Conservation (phyloP, 2,888 invertebrate species). For the Dascillus cervinus region DNA sequence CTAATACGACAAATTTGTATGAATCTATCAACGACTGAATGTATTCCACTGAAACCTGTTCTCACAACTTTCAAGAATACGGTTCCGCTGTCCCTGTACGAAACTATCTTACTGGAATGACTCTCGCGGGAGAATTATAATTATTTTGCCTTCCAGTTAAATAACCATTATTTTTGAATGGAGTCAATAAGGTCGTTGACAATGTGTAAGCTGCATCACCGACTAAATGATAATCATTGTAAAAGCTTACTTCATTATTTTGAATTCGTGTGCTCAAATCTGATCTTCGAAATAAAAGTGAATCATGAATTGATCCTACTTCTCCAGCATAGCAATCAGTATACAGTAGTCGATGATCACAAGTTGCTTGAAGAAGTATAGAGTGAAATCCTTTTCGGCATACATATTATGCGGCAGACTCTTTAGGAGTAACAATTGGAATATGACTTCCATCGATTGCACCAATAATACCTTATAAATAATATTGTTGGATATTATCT, state of each 20-base stretch:
- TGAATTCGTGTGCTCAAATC: constrained; percentile 9
- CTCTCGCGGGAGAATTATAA: too few relatives aligned
- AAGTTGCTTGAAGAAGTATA: constrained; percentile 23
- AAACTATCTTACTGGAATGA: too few relatives aligned
- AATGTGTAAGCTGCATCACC: constrained; percentile 24
- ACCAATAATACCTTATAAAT: too few relatives aligned
- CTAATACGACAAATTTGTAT: too few relatives aligned
- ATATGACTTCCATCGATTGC: constrained; percentile 19
- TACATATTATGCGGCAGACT: constrained; percentile 14
- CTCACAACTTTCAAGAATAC: too few relatives aligned
- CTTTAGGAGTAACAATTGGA: constrained; percentile 15
- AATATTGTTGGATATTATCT: too few relatives aligned
- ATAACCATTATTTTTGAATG: too few relatives aligned
- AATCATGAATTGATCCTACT: constrained; percentile 23
- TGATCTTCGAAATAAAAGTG: constrained; percentile 18
- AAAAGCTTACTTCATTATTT: neutral
- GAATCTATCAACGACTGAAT: too few relatives aligned
- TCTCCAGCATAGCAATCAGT: constrained; percentile 23
- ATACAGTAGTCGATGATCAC: constrained; percentile 21
- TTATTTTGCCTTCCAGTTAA: too few relatives aligned
- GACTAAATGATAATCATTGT: constrained; percentile 9
- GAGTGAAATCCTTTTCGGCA: constrained; percentile 17
- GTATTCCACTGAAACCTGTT: too few relatives aligned
- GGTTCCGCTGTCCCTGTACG: too few relatives aligned
- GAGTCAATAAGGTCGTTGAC: constrained; percentile 17